A percentile compares a stretch with the other conserved stretches of the same genome.
Evolutionary conservation across 2,797 vertebrate species (phyloP).

Genomic region (Urosaurus nigricauda): DNA sequence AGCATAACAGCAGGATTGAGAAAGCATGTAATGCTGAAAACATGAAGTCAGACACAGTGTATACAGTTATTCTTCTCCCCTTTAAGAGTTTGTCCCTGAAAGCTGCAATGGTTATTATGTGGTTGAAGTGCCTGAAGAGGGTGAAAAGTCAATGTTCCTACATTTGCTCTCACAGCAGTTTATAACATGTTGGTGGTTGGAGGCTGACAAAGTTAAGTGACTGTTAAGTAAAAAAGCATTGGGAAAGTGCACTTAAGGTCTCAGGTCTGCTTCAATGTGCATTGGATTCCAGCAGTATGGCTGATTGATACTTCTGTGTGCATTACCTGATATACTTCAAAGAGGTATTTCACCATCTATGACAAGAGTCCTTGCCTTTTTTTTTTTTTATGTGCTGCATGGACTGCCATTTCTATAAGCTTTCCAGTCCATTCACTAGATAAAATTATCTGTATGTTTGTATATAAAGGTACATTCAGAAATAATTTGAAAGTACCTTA

Average conservation of each 20-base stretch:
- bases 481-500: not conserved
- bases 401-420: not conserved
- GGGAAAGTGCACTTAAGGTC: not conserved
- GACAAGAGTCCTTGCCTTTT: not conserved
- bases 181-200: not conserved
- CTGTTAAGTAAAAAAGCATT: too few species aligned
- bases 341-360: not conserved
- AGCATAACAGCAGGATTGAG: not conserved
- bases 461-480: not conserved
- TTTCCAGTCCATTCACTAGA: not conserved
- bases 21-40: not conserved
- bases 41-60: not conserved
- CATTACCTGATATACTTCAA: not conserved
- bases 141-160: not conserved
- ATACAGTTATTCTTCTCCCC: not conserved
- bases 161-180: not conserved
- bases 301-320: not conserved
- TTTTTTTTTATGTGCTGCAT: not conserved
- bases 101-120: not conserved
- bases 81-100: not conserved
- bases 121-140: not conserved
- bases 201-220: not conserved
- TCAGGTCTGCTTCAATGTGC: not conserved
- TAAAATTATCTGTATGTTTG: not conserved
- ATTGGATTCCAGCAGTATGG: not conserved